Percentiles rank a stretch among this genome's conserved stretches.
Evolutionary conservation across 37 sponge, comb jelly and placozoan species (phyloP).

Genomic region (Hexactinellida sp.): DNA sequence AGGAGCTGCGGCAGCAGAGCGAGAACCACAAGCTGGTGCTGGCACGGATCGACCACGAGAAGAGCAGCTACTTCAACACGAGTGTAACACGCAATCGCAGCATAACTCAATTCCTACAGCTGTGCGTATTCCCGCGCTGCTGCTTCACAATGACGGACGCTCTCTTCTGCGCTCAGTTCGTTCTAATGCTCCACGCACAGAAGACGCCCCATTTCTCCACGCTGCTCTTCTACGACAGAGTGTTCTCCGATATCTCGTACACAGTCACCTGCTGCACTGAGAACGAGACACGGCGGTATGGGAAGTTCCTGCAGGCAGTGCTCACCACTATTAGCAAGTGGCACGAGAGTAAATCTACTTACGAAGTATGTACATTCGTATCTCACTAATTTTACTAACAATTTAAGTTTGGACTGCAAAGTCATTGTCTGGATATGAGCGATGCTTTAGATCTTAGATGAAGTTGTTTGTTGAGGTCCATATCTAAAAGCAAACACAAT

Average conservation of each 20-base stretch:
- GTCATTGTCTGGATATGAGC: too few species aligned
- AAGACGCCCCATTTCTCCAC: constrained; percentile 91
- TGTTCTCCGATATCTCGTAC: constrained; percentile 88
- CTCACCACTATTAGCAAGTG: constrained; percentile 67
- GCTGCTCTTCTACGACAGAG: constrained; percentile 86
- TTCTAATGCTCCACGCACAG: constrained; percentile 54
- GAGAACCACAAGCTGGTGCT: constrained; percentile 69
- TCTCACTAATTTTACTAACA: not conserved
- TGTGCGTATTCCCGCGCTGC: constrained; percentile 87
- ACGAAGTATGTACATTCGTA: constrained; percentile 50
- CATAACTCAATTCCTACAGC: constrained; percentile 85
- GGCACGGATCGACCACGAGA: constrained; percentile 56
- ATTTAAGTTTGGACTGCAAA: not conserved
- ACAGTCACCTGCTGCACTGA: constrained; percentile 89
- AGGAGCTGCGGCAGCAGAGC: constrained; percentile 65
- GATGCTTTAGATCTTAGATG: too few species aligned
- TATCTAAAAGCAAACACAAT: too few species aligned
- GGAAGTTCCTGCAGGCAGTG: constrained; percentile 64
- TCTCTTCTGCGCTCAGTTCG: constrained; percentile 85
- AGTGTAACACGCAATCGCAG: constrained; percentile 64
- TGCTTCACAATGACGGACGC: constrained; percentile 84
- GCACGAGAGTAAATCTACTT: constrained; percentile 58
- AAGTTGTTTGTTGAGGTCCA: too few species aligned
- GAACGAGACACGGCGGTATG: constrained; percentile 90
- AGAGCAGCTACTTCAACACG: constrained; percentile 68